Conservation (phyloP, 2,113 vertebrate genomes). For the Chionodraco myersi region DNA sequence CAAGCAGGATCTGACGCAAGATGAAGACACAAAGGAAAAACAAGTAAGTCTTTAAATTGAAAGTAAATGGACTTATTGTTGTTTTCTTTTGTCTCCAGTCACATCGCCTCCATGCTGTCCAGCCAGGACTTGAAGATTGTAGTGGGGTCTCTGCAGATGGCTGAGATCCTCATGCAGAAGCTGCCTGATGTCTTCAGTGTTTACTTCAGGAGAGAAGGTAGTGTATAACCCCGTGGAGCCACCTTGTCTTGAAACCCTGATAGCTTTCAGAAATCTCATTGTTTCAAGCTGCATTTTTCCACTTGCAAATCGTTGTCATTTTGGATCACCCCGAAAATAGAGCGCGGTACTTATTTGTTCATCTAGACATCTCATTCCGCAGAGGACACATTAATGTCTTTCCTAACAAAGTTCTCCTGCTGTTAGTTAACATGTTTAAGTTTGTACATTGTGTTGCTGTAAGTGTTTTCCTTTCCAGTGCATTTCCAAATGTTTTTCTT, state of each 20-base stretch:
- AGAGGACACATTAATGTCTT: background rate
- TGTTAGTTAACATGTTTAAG: too few relatives aligned
- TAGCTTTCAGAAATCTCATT: too few relatives aligned
- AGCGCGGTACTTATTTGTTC: background rate
- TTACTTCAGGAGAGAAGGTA: constrained; percentile 99
- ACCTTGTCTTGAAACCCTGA: background rate
- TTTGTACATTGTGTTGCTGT: too few relatives aligned
- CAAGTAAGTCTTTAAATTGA: background rate
- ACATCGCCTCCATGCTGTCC: constrained; percentile 99
- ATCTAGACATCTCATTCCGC: background rate
- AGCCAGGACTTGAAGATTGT: constrained; percentile 99
- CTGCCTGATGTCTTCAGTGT: constrained; percentile 98
- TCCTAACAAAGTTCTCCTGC: too few relatives aligned
- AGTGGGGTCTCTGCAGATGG: constrained; percentile 99
- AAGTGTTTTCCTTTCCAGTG: too few relatives aligned
- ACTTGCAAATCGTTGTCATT: too few relatives aligned
- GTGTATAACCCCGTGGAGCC: background rate
- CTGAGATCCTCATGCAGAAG: constrained; percentile 99
- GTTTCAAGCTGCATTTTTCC: background rate
- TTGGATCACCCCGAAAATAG: too few relatives aligned
- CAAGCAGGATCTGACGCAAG: too few relatives aligned
- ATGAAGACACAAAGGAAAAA: too few relatives aligned
- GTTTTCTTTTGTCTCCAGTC: constrained; percentile 84
- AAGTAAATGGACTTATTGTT: constrained; percentile 7
- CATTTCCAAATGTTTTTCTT: too few relatives aligned